Conservation (phyloP, 2,888 invertebrate species). For the Parasteatoda lunata region DNA sequence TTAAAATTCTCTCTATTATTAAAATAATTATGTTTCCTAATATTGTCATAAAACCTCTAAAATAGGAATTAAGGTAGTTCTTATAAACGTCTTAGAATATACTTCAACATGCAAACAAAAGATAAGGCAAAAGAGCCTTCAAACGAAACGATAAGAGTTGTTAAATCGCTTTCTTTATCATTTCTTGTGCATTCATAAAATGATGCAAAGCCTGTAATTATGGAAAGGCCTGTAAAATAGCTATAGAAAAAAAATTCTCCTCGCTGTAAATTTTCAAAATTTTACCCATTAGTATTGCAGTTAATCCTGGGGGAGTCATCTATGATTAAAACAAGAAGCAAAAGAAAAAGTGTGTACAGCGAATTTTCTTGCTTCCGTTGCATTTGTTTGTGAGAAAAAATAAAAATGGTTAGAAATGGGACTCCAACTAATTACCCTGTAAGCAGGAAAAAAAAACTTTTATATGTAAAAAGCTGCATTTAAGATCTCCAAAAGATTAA, state of each 20-base stretch:
- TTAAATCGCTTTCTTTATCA: slow-evolving; percentile 13
- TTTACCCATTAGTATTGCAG: slow-evolving; percentile 24
- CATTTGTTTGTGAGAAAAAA: neutral
- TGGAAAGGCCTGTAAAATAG: neutral
- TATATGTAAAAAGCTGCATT: slow-evolving; percentile 14
- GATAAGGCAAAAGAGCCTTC: slow-evolving; percentile 2
- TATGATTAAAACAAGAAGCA: slow-evolving; percentile 4
- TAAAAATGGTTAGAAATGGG: slow-evolving; percentile 35
- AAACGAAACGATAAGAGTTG: slow-evolving; percentile 23
- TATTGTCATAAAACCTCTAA: too few species aligned
- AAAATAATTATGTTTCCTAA: too few species aligned
- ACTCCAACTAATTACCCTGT: slow-evolving; percentile 42
- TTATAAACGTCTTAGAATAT: too few species aligned
- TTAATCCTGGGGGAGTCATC: slow-evolving; percentile 49
- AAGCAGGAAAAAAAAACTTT: neutral
- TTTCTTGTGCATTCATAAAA: neutral
- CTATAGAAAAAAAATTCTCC: neutral
- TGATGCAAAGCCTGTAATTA: slow-evolving; percentile 33
- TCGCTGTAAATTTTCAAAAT: slow-evolving; percentile 37
- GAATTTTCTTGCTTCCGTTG: neutral
- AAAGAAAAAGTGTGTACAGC: neutral
- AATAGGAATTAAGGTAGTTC: too few species aligned
- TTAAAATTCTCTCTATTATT: neutral
- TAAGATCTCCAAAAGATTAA: slow-evolving; percentile 42
- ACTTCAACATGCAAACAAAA: neutral